Percentiles rank a stretch among this genome's conserved stretches.
These are phyloP conservation scores for Ips nitidus DNA, from an alignment of 1,140 invertebrate genomes.

Conservation along the genomic window DNA sequence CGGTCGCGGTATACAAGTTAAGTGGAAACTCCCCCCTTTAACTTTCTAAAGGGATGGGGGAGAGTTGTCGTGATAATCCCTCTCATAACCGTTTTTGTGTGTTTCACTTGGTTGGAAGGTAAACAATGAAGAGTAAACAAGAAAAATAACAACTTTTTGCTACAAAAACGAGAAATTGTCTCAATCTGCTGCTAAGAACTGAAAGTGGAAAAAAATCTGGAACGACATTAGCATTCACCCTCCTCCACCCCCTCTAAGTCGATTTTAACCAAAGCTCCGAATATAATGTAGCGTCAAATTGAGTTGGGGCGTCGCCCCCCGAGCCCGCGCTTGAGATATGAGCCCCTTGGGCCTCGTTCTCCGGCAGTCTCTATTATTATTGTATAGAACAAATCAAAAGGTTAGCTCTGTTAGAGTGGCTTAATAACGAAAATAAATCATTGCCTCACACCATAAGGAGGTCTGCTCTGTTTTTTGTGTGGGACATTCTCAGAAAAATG, in stretches of 20 bases:
- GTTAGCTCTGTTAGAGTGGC: conserved; percentile 50
- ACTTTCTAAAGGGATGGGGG: too few relatives aligned
- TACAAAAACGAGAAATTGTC: too few relatives aligned
- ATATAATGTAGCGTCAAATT: conserved; percentile 55
- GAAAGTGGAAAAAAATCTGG: too few relatives aligned
- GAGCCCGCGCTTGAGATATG: conserved; percentile 49
- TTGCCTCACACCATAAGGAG: conserved; percentile 46
- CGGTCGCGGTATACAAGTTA: too few relatives aligned
- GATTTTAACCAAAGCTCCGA: conserved; percentile 48
- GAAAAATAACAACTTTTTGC: too few relatives aligned
- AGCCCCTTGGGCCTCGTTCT: conserved; percentile 52
- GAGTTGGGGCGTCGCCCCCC: conserved; percentile 45
- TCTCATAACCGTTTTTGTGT: too few relatives aligned
- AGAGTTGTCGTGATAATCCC: too few relatives aligned
- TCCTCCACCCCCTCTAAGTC: conserved; percentile 19
- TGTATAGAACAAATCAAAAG: conserved; percentile 55
- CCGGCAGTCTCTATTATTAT: conserved; percentile 54
- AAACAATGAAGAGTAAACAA: too few relatives aligned
- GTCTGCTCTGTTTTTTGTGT: conserved; percentile 17
- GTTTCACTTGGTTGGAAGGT: too few relatives aligned
- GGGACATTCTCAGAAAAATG: too few relatives aligned
- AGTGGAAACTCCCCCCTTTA: too few relatives aligned
- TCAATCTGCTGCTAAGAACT: too few relatives aligned
- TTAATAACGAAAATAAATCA: conserved; percentile 52
- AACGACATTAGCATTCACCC: conserved; percentile 24